phyloP scores from a whole-genome alignment of 2,888 invertebrate genomes.

The Parnassius glacialis region DNA sequence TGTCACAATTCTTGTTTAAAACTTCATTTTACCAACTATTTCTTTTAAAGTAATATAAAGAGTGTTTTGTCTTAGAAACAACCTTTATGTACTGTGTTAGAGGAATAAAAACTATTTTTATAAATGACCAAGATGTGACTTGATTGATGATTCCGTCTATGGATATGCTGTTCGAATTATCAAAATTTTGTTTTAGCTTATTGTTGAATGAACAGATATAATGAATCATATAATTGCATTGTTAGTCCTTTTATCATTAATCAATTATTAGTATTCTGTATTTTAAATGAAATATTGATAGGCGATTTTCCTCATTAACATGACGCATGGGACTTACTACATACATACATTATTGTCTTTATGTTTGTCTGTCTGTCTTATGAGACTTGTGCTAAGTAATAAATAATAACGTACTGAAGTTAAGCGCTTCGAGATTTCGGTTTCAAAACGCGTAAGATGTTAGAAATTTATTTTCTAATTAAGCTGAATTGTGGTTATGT shows the following conservation, averaged over 20 bases:
- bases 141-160: slow-evolving; percentile 27
- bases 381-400: not conserved
- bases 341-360: slow-evolving; percentile 2
- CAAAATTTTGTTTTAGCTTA: slow-evolving; percentile 9
- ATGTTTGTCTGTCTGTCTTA: slow-evolving; percentile 4
- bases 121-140: slow-evolving; percentile 29
- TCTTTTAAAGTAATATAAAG: slow-evolving; percentile 31
- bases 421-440: too few species aligned
- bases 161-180: slow-evolving; percentile 15
- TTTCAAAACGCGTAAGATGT: too few species aligned
- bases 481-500: too few species aligned
- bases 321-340: not conserved
- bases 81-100: slow-evolving; percentile 16
- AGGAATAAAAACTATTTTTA: slow-evolving; percentile 31
- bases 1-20: slow-evolving; percentile 37
- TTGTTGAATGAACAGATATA: not conserved
- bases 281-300: not conserved
- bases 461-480: too few species aligned
- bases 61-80: slow-evolving; percentile 10
- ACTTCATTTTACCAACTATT: slow-evolving; percentile 30
- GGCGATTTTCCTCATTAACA: not conserved
- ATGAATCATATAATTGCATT: not conserved
- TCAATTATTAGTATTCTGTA: too few species aligned
- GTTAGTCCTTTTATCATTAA: too few species aligned
- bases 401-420: too few species aligned